phyloP scores from a whole-genome alignment of 2,113 vertebrate genomes.

The Petromus typicus region DNA sequence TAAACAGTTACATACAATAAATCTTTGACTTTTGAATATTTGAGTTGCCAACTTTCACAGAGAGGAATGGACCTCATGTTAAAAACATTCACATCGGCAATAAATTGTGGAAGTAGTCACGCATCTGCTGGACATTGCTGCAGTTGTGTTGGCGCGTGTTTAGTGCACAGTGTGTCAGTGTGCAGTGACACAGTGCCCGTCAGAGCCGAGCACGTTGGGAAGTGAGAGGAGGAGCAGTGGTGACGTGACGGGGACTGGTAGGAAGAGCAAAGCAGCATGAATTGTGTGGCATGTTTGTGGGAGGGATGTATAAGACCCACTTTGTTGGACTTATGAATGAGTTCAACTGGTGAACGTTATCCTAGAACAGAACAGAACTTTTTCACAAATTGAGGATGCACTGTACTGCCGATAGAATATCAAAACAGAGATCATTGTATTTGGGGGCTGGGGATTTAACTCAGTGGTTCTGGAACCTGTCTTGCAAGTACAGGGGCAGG shows the following conservation, averaged over 20 bases:
- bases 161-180: neutral
- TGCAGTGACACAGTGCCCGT: neutral
- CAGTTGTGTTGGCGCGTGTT: neutral
- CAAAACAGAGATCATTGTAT: too few relatives aligned
- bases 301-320: neutral
- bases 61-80: neutral
- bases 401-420: neutral
- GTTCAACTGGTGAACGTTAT: neutral
- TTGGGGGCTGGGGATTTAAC: too few relatives aligned
- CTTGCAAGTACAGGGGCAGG: too few relatives aligned
- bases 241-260: neutral
- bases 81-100: neutral
- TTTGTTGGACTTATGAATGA: neutral
- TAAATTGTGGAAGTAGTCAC: neutral
- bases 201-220: neutral
- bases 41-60: neutral
- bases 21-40: neutral
- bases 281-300: neutral
- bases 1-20: neutral
- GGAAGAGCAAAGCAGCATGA: neutral
- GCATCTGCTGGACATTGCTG: neutral
- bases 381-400: neutral
- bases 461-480: too few relatives aligned
- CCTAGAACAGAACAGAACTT: neutral
- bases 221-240: neutral